Base-by-base conservation (phyloP, 1,140 invertebrate species). In the Gonatopus flavifemur region DNA sequence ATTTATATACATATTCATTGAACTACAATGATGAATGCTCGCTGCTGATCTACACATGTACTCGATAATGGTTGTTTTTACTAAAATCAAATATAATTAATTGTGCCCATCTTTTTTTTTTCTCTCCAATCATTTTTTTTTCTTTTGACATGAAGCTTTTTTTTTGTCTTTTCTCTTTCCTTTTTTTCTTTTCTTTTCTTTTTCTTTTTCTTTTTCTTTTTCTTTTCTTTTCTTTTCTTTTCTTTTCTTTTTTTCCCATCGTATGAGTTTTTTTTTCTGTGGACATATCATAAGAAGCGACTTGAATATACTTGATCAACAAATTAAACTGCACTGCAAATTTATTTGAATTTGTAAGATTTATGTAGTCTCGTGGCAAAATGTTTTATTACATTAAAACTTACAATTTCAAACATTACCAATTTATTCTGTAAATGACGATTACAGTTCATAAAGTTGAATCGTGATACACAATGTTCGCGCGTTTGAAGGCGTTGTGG, bases 201-300 rank as follows among this genome's bases (percentile, higher is more conserved):
- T n/a, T 66, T 71, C 69, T n/a, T n/a, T n/a, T n/a, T n/a, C n/a
- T n/a, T n/a, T n/a, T 70, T 76, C 71, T 72, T 75, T 74, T 74
- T 62, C 64, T 74, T 73, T 72, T 54, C 65, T 73, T 75, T 75
- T 77, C 67, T 74, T 75, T 74, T 74, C 70, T 72, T 71, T 62
- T 72, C 69, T 69, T 52, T 60, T 60, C 69, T 73, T 76, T 74
- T 76, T 76, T 75, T 61, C 66, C 72, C 75, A 68, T 75, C 71
- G 70, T 73, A 68, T 72, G 58, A 60, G 65, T 74, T 71, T 76
- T 76, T 75, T 77, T 76, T 75, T 77, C 74, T 77, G 74, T 77
- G 75, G 75, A 77, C 73, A 77, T 76, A 77, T 75, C 67, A 76
- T 75, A 76, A 77, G 67, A 76, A 73, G 65, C 64, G 57, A 68